phyloP scores from a whole-genome alignment of 2,888 invertebrate genomes.

The Eupithecia tripunctaria region DNA sequence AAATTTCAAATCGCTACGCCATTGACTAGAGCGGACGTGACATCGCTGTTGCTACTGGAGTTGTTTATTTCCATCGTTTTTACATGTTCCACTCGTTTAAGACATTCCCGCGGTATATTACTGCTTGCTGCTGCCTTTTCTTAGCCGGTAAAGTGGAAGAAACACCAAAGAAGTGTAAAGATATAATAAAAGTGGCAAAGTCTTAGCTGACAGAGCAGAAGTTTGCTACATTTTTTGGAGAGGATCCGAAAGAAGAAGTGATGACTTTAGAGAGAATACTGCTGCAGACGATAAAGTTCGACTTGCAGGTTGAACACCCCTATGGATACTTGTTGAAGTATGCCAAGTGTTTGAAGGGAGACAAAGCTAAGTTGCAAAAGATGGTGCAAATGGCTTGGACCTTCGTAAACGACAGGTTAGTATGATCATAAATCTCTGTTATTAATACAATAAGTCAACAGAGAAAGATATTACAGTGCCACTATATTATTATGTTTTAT shows the following conservation, averaged over 20 bases:
- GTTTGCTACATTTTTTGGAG: slow-evolving; percentile 96
- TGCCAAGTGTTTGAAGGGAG: slow-evolving; percentile 96
- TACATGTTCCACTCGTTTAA: slow-evolving; percentile 99
- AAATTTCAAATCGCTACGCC: too few relatives aligned
- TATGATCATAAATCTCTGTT: background rate
- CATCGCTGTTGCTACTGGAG: slow-evolving; percentile 99
- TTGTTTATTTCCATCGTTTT: slow-evolving; percentile 99
- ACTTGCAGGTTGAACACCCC: slow-evolving; percentile 98
- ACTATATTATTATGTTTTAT: background rate
- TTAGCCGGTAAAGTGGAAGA: slow-evolving; percentile 99
- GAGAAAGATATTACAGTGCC: background rate
- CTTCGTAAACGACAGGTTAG: slow-evolving; percentile 97
- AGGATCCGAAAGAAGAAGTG: slow-evolving; percentile 95
- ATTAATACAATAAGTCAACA: background rate
- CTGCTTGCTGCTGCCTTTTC: slow-evolving; percentile 98
- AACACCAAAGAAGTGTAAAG: slow-evolving; percentile 99
- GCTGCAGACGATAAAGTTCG: slow-evolving; percentile 99
- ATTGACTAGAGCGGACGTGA: too few relatives aligned
- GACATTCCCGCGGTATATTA: slow-evolving; percentile 97
- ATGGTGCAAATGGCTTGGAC: slow-evolving; percentile 99
- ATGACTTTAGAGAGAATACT: slow-evolving; percentile 98
- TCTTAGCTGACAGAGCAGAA: slow-evolving; percentile 92
- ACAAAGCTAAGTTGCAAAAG: slow-evolving; percentile 96
- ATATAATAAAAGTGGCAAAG: slow-evolving; percentile 96
- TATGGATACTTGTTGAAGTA: slow-evolving; percentile 97